Percentiles rank a stretch among this genome's conserved stretches.
Evolutionary conservation across 1,140 invertebrate species (phyloP).

Genomic region (Physella acuta): DNA sequence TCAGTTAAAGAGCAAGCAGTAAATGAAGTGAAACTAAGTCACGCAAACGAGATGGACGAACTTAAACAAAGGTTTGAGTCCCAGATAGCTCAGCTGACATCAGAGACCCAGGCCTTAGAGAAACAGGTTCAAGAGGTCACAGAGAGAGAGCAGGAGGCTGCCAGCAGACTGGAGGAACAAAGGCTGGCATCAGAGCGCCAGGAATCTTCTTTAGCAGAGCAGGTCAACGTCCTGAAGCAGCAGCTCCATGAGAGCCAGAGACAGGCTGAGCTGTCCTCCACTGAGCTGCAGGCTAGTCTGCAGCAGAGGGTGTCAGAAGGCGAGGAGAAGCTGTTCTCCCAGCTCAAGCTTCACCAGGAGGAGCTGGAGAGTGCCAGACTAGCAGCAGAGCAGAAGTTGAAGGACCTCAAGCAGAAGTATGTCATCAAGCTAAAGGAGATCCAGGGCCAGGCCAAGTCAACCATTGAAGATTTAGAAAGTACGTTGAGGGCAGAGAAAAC

Average conservation of each 20-base stretch:
- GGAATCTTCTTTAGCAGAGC: conserved; percentile 38
- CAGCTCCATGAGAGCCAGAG: conserved; percentile 38
- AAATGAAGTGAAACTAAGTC: neutral
- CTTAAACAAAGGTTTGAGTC: conserved; percentile 32
- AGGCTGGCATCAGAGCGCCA: conserved; percentile 45
- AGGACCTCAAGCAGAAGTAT: conserved; percentile 52
- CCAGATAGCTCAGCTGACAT: conserved; percentile 7
- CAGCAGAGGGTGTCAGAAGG: conserved; percentile 35
- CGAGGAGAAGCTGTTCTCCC: conserved; percentile 44
- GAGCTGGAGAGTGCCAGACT: conserved; percentile 47
- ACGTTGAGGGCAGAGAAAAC: conserved; percentile 25
- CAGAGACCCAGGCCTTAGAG: conserved; percentile 31
- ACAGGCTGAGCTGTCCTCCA: conserved; percentile 33
- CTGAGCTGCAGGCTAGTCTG: conserved; percentile 36
- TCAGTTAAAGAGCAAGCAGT: neutral
- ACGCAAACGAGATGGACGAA: conserved; percentile 9
- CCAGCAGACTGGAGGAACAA: conserved; percentile 52
- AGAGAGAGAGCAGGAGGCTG: conserved; percentile 45
- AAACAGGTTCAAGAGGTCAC: conserved; percentile 43
- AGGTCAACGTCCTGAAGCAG: conserved; percentile 45
- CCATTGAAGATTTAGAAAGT: conserved; percentile 29
- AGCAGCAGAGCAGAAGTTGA: conserved; percentile 43
- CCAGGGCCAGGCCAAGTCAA: conserved; percentile 35
- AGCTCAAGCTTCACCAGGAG: conserved; percentile 41
- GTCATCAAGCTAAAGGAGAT: conserved; percentile 46